Evolutionary conservation across 2,888 invertebrate genomes (phyloP).

Genomic region (Torymus aiolomorphi): DNA sequence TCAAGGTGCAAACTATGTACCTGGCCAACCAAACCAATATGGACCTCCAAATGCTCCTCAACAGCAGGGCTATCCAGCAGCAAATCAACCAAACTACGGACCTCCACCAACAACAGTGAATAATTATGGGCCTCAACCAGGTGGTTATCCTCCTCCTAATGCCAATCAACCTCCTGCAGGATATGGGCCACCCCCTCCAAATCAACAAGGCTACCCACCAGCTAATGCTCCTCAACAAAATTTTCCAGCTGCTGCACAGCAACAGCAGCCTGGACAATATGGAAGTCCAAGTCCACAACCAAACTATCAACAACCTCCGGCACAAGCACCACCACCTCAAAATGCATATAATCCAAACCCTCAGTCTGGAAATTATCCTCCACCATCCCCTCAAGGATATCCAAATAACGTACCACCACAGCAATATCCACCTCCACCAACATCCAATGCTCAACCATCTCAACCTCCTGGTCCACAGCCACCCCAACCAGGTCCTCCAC

Average conservation of each 20-base stretch:
- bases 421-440: constrained; percentile 77
- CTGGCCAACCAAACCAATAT: constrained; percentile 80
- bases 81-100: constrained; percentile 77
- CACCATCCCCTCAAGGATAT: constrained; percentile 77
- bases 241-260: constrained; percentile 75
- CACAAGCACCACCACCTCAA: constrained; percentile 68
- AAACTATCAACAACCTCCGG: constrained; percentile 70
- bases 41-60: constrained; percentile 81
- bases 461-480: constrained; percentile 73
- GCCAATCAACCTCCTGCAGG: constrained; percentile 77
- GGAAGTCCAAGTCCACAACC: constrained; percentile 75
- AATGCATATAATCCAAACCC: constrained; percentile 70
- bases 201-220: constrained; percentile 83
- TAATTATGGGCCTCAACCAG: constrained; percentile 74
- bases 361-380: constrained; percentile 76
- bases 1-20: constrained; percentile 74
- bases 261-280: constrained; percentile 71
- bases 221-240: constrained; percentile 75
- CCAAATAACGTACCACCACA: constrained; percentile 73
- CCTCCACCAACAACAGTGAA: constrained; percentile 71
- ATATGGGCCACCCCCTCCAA: constrained; percentile 81
- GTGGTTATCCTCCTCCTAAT: constrained; percentile 81
- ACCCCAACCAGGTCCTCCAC: constrained; percentile 78
- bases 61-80: constrained; percentile 81
- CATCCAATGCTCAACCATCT: constrained; percentile 69